These are phyloP conservation scores for Diadegma fenestrale DNA, from an alignment of 2,888 invertebrate genomes.

Conservation along the genomic window DNA sequence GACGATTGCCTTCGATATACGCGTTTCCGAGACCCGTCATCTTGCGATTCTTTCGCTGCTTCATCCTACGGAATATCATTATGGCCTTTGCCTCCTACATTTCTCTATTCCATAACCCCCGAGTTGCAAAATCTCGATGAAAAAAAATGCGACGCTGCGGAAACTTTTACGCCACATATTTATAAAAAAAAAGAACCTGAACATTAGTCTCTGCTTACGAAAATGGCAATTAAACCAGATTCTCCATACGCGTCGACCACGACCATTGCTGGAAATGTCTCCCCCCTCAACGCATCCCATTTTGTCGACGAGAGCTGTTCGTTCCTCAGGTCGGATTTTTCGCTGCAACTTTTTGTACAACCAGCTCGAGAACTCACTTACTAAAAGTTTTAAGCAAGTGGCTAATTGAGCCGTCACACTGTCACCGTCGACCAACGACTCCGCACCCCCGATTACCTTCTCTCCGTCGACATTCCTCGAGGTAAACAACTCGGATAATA, in stretches of 20 bases:
- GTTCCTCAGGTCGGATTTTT: constrained; percentile 15
- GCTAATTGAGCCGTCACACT: constrained; percentile 69
- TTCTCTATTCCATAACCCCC: background rate
- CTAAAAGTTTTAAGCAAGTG: constrained; percentile 68
- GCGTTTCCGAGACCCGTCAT: constrained; percentile 27
- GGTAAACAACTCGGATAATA: constrained; percentile 67
- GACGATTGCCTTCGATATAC: constrained; percentile 49
- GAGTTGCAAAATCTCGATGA: background rate
- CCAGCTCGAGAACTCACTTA: constrained; percentile 60
- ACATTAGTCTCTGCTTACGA: background rate
- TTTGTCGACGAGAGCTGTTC: constrained; percentile 39
- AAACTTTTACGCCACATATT: background rate
- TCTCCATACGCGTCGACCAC: background rate
- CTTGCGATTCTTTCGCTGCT: constrained; percentile 28
- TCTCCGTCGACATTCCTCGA: constrained; percentile 48
- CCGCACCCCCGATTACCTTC: constrained; percentile 4
- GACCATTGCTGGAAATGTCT: too few relatives aligned
- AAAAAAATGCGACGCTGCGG: background rate
- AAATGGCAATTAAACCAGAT: background rate
- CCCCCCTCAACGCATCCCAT: background rate
- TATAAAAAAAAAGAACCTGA: background rate
- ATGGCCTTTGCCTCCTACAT: background rate
- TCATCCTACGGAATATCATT: constrained; percentile 9
- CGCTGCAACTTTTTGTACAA: constrained; percentile 45
- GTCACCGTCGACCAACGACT: constrained; percentile 33